Evolutionary conservation across 2,888 invertebrate genomes (phyloP).

Genomic region (Brachyptera risi): DNA sequence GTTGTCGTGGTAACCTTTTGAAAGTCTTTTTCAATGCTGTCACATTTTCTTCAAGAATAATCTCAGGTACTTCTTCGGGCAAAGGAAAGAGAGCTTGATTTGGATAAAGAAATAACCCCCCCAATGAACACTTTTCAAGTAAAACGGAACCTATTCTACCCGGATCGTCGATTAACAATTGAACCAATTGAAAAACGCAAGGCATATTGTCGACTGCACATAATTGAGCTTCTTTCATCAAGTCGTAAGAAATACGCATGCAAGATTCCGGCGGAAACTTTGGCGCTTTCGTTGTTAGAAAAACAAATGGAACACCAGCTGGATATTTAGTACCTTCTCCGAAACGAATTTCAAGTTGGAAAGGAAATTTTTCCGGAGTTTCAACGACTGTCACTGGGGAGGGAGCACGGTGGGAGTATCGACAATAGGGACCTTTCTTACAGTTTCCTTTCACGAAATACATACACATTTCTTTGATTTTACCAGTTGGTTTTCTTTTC

Average conservation of each 20-base stretch:
- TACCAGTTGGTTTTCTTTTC: slow-evolving; percentile 14
- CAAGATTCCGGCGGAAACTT: slow-evolving; percentile 58
- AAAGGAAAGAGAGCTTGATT: slow-evolving; percentile 51
- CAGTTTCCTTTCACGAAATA: slow-evolving; percentile 60
- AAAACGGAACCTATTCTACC: slow-evolving; percentile 55
- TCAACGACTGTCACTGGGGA: slow-evolving; percentile 35
- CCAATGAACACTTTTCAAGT: slow-evolving; percentile 45
- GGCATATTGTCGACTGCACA: slow-evolving; percentile 66
- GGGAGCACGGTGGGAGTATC: slow-evolving; percentile 62
- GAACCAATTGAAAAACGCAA: slow-evolving; percentile 45
- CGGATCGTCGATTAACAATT: slow-evolving; percentile 58
- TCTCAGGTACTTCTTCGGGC: neutral
- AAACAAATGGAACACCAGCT: slow-evolving; percentile 66
- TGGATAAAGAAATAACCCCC: slow-evolving; percentile 48
- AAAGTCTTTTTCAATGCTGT: neutral
- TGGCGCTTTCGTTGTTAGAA: slow-evolving; percentile 59
- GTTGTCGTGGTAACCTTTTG: neutral
- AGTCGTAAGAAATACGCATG: slow-evolving; percentile 60
- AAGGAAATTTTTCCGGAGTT: slow-evolving; percentile 43
- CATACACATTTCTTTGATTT: slow-evolving; percentile 3
- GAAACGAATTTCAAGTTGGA: slow-evolving; percentile 73
- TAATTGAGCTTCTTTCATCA: slow-evolving; percentile 63
- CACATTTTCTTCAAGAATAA: neutral
- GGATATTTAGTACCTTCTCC: slow-evolving; percentile 65
- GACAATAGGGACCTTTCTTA: slow-evolving; percentile 69